Evolutionary conservation across 2,888 invertebrate genomes (phyloP).

Genomic region (Monochamus alternatus): DNA sequence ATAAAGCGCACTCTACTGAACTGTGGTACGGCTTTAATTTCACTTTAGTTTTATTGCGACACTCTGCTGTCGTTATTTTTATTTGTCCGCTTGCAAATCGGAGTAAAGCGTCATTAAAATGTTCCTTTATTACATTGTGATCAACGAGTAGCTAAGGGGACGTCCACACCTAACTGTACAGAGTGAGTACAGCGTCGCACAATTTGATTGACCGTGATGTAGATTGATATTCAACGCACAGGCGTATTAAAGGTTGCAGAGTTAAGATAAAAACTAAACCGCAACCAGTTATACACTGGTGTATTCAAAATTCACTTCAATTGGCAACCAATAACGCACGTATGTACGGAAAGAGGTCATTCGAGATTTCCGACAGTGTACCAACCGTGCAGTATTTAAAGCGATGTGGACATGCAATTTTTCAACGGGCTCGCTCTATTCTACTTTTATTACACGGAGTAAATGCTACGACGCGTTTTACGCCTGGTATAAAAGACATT

Average conservation of each 20-base stretch:
- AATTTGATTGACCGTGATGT: not conserved
- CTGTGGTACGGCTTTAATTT: not conserved
- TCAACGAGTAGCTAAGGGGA: not conserved
- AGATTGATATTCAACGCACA: not conserved
- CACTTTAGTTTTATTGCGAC: not conserved
- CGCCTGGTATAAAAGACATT: not conserved
- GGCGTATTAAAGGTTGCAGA: not conserved
- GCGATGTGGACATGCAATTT: constrained; percentile 2
- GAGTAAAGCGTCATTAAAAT: not conserved
- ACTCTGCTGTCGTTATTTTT: constrained; percentile 7
- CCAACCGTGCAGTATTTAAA: not conserved
- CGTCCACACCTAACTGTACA: not conserved
- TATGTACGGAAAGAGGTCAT: not conserved
- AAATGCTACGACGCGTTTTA: not conserved
- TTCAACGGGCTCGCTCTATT: not conserved
- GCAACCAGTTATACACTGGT: not conserved
- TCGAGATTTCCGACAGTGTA: not conserved
- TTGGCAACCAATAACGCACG: not conserved
- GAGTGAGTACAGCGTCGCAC: not conserved
- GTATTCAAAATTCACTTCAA: not conserved
- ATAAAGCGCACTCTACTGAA: not conserved
- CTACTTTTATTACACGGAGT: constrained; percentile 1
- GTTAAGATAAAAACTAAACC: not conserved
- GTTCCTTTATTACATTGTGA: constrained; percentile 10
- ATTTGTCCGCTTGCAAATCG: constrained; percentile 7